Evolutionary conservation across 2,797 vertebrate species (phyloP).

Genomic region (Phalloptychus januarius): DNA sequence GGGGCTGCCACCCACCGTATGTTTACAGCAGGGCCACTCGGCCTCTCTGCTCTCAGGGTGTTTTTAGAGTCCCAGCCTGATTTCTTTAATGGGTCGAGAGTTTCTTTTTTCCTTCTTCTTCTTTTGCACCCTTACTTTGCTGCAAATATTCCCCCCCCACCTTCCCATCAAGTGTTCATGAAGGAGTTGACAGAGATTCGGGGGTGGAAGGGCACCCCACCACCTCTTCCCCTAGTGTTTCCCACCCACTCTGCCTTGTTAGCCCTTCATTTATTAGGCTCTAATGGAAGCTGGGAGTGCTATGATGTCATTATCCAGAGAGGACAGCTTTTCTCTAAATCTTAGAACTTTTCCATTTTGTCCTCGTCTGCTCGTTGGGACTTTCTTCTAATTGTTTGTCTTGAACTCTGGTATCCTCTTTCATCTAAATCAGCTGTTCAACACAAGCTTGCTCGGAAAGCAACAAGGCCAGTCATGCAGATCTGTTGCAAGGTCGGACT

Average conservation of each 20-base stretch:
- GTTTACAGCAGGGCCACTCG: conserved; percentile 89
- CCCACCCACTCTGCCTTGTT: conserved; percentile 79
- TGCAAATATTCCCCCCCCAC: conserved; percentile 55
- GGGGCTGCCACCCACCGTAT: conserved; percentile 93
- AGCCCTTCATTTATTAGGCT: conserved; percentile 84
- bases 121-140: conserved; percentile 65
- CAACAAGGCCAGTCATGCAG: conserved; percentile 32
- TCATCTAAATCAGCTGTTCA: conserved; percentile 24
- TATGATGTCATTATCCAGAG: conserved; percentile 80
- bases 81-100: conserved; percentile 85
- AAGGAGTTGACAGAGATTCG: conserved; percentile 75
- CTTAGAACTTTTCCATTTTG: conserved; percentile 44
- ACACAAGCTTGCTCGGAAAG: conserved; percentile 19
- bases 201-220: conserved; percentile 64
- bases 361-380: conserved; percentile 25
- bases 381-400: conserved; percentile 20
- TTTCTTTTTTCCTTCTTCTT: conserved; percentile 81
- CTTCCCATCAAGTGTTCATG: conserved; percentile 76
- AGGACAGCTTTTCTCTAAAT: conserved; percentile 63
- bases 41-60: conserved; percentile 79
- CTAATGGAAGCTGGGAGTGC: conserved; percentile 83
- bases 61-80: conserved; percentile 85
- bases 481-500: conserved; percentile 54
- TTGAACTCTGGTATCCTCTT: conserved; percentile 15
- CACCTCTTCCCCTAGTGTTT: conserved; percentile 54